phyloP scores from a whole-genome alignment of 2,113 vertebrate genomes.

The Dicentrarchus labrax region DNA sequence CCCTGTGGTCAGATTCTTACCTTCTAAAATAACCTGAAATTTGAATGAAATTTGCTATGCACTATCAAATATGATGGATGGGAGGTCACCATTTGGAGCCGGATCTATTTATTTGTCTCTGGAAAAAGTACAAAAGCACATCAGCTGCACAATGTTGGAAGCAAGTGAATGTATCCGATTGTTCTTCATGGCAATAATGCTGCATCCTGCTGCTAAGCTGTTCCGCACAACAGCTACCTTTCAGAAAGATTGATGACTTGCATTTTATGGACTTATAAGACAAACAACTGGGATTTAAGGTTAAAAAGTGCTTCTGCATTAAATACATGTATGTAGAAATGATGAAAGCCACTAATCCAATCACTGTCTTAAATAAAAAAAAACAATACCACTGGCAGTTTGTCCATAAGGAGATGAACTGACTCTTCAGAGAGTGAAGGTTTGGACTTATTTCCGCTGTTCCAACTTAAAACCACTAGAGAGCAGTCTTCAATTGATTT shows the following conservation, averaged over 20 bases:
- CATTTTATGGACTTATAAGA: slow-evolving; percentile 18
- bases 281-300: slow-evolving; percentile 31
- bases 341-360: slow-evolving; percentile 43
- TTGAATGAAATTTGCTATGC: slow-evolving; percentile 38
- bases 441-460: slow-evolving; percentile 46
- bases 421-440: background rate
- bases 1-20: background rate
- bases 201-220: slow-evolving; percentile 51
- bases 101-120: slow-evolving; percentile 54
- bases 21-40: slow-evolving; percentile 54
- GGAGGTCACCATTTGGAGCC: slow-evolving; percentile 28
- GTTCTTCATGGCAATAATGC: slow-evolving; percentile 43
- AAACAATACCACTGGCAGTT: background rate
- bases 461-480: slow-evolving; percentile 75
- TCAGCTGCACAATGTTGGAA: slow-evolving; percentile 35
- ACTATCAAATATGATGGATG: slow-evolving; percentile 53
- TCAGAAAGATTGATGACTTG: slow-evolving; percentile 54
- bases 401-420: background rate
- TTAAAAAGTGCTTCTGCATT: slow-evolving; percentile 8
- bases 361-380: slow-evolving; percentile 12
- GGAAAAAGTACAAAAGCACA: slow-evolving; percentile 23
- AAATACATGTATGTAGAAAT: slow-evolving; percentile 13
- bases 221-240: slow-evolving; percentile 22
- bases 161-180: slow-evolving; percentile 40
- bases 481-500: slow-evolving; percentile 76